Percentiles rank a stretch among this genome's conserved stretches.
Conservation (phyloP, 2,113 vertebrate species). For the Microtus oregoni region DNA sequence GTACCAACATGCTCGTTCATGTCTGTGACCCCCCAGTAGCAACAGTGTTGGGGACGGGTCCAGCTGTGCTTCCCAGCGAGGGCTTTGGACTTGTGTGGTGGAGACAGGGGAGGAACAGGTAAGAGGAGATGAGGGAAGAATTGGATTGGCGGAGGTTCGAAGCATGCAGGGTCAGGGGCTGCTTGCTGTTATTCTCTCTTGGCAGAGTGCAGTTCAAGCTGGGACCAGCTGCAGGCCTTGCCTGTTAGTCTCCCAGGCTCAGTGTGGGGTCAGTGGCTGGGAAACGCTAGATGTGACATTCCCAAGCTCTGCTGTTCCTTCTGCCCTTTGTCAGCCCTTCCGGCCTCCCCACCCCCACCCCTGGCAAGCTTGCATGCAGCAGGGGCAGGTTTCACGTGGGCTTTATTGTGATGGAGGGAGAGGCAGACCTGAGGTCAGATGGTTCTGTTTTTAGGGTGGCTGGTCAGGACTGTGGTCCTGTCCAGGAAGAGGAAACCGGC, state of each 20-base stretch:
- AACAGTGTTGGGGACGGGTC: background rate
- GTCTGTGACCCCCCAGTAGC: background rate
- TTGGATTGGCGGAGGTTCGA: background rate
- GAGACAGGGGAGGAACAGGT: background rate
- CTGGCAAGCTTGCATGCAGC: background rate
- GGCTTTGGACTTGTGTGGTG: background rate
- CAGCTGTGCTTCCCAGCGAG: background rate
- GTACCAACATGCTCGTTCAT: background rate
- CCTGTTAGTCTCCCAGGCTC: background rate
- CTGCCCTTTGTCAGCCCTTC: conserved; percentile 54
- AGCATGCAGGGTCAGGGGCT: background rate
- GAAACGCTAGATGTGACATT: conserved; percentile 26
- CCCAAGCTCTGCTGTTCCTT: background rate
- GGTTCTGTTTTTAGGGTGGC: conserved; percentile 71
- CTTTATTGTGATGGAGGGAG: background rate
- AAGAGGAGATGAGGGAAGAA: background rate
- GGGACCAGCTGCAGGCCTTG: conserved; percentile 52
- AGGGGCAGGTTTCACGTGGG: background rate
- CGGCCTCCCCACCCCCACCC: fast-evolving
- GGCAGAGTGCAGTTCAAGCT: background rate
- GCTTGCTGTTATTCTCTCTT: conserved; percentile 17
- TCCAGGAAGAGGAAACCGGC: conserved; percentile 61
- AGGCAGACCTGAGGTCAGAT: background rate
- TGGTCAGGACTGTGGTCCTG: conserved; percentile 66
- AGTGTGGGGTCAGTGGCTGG: conserved; percentile 7